Evolutionary conservation across 2,888 invertebrate species (phyloP).

Genomic region (Scelioninae gen. 2): DNA sequence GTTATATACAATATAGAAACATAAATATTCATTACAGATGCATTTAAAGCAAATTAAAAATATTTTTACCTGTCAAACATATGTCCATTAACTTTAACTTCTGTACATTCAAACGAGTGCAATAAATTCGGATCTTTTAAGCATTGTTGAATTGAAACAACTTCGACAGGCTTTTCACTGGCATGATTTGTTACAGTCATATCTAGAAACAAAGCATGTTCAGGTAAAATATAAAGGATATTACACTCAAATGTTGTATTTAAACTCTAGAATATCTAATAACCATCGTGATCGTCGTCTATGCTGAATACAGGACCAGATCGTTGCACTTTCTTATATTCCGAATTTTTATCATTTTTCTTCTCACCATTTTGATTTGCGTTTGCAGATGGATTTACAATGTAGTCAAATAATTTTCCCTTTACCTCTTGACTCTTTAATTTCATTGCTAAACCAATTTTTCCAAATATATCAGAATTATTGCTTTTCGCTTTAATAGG

Average conservation of each 20-base stretch:
- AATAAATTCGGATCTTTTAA: conserved; percentile 89
- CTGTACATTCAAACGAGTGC: conserved; percentile 92
- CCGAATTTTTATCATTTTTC: conserved; percentile 87
- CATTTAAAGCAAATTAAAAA: background rate
- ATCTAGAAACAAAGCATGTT: conserved; percentile 64
- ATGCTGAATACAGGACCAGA: conserved; percentile 96
- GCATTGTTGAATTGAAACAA: conserved; percentile 88
- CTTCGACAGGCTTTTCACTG: conserved; percentile 84
- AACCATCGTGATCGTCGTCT: conserved; percentile 86
- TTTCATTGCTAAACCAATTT: conserved; percentile 91
- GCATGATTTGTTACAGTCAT: conserved; percentile 74
- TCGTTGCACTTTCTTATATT: conserved; percentile 83
- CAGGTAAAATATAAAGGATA: too few species aligned
- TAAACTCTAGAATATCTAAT: background rate
- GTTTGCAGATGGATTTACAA: conserved; percentile 88
- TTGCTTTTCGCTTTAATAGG: conserved; percentile 70
- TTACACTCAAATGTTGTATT: too few species aligned
- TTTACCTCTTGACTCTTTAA: conserved; percentile 94
- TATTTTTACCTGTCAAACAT: conserved; percentile 83
- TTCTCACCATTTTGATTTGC: conserved; percentile 83
- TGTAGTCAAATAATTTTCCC: conserved; percentile 93
- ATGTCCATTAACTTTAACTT: conserved; percentile 91
- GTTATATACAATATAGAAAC: too few species aligned
- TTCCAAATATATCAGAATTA: conserved; percentile 84
- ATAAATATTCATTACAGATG: background rate